A percentile compares a stretch with the other conserved stretches of the same genome.
Evolutionary conservation across 1,140 invertebrate genomes (phyloP).

Genomic region (Drosophila kurseongensis): DNA sequence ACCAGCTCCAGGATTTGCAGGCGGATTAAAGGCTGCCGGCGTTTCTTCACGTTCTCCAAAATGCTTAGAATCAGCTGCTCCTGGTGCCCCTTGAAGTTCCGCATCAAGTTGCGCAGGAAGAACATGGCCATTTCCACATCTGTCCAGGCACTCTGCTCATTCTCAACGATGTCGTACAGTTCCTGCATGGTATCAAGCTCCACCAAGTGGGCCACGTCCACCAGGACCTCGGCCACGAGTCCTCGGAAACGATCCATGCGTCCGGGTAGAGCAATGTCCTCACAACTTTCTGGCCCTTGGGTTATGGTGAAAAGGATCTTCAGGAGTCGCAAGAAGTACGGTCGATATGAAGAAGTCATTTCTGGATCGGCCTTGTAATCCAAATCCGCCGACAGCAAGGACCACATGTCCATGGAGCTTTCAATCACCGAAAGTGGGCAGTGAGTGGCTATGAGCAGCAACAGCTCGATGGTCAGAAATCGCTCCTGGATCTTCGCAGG

Average conservation of each 20-base stretch:
- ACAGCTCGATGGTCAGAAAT: not conserved
- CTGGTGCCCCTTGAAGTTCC: not conserved
- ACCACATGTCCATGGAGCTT: not conserved
- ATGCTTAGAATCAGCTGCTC: not conserved
- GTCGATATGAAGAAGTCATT: not conserved
- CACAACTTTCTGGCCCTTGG: not conserved
- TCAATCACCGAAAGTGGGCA: not conserved
- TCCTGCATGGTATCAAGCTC: not conserved
- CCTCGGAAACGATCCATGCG: not conserved
- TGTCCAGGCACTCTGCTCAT: not conserved
- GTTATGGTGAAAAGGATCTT: not conserved
- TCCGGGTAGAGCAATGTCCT: not conserved
- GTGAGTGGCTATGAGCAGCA: not conserved
- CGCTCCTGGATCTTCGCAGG: not conserved
- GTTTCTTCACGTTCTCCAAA: not conserved
- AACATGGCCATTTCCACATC: not conserved
- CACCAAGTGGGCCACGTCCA: not conserved
- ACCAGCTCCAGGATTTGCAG: not conserved
- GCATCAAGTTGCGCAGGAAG: not conserved
- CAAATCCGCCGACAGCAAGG: not conserved
- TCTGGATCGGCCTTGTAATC: not conserved
- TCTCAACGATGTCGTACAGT: not conserved
- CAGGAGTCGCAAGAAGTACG: not conserved
- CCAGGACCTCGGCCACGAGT: not conserved
- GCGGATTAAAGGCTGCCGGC: not conserved